Conservation (phyloP, 64 coral and sea anemone genomes). For the Actinia tenebrosa region DNA sequence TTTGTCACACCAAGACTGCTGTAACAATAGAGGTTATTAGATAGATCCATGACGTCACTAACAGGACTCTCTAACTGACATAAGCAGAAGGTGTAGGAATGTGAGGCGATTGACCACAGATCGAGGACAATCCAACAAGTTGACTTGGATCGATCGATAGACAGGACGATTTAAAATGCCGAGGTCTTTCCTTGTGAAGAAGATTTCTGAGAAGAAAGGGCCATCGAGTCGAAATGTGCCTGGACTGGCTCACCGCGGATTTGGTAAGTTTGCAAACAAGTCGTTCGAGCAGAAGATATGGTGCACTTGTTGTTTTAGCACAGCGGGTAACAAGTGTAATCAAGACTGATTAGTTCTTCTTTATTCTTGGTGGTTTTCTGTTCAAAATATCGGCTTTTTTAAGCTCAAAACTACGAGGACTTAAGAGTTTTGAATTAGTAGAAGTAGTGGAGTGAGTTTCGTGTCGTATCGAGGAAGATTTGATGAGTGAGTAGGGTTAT, state of each 20-base stretch:
- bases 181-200: slow-evolving; percentile 70
- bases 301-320: slow-evolving; percentile 41
- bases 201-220: slow-evolving; percentile 38
- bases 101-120: neutral
- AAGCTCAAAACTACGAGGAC: neutral
- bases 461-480: neutral
- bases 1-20: neutral
- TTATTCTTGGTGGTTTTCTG: neutral
- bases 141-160: neutral
- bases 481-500: neutral
- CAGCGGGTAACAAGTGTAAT: slow-evolving; percentile 61
- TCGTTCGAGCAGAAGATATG: slow-evolving; percentile 3
- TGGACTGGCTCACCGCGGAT: neutral
- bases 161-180: slow-evolving; percentile 38
- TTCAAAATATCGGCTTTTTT: neutral
- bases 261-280: slow-evolving; percentile 10
- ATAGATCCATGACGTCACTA: neutral
- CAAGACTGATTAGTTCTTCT: neutral
- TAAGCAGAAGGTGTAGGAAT: neutral
- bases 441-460: neutral
- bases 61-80: neutral
- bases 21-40: slow-evolving; percentile 3
- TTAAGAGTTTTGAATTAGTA: neutral
- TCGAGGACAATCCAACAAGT: neutral
- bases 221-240: neutral